A percentile compares a stretch with the other conserved stretches of the same genome.
Evolutionary conservation across 2,797 vertebrate genomes (phyloP).

Genomic region (Gallinago stenura): DNA sequence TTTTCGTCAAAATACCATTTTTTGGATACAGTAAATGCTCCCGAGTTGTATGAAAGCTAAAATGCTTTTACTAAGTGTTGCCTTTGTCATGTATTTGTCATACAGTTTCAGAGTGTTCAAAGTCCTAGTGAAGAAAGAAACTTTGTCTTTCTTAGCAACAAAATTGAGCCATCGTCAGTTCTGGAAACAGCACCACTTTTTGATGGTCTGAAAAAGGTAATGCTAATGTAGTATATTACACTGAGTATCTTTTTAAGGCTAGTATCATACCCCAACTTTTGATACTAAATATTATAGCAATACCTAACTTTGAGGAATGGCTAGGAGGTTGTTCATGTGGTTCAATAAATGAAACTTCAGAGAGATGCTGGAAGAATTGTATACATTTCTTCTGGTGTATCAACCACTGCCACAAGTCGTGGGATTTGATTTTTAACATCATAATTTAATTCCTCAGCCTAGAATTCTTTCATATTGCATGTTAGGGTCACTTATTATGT

Average conservation of each 20-base stretch:
- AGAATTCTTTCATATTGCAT: neutral
- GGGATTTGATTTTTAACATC: neutral
- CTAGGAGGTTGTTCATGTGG: neutral
- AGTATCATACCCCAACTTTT: neutral
- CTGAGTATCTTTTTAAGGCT: neutral
- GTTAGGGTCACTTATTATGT: neutral
- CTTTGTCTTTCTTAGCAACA: conserved; percentile 74
- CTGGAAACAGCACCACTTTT: conserved; percentile 82
- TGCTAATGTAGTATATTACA: neutral
- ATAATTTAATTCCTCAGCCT: neutral
- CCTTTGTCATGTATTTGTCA: neutral
- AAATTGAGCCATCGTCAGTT: conserved; percentile 77
- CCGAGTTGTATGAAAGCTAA: neutral
- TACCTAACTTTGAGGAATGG: neutral
- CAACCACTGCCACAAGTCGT: neutral
- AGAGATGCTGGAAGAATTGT: neutral
- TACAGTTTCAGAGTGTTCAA: conserved; percentile 9
- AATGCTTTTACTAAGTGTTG: neutral
- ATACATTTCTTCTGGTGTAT: accelerated
- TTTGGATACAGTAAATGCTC: neutral
- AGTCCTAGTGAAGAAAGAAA: neutral
- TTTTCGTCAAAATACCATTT: neutral
- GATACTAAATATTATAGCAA: neutral
- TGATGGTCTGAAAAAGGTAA: conserved; percentile 85
- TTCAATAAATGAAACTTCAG: neutral